Conservation (phyloP, 2,797 vertebrate genomes). For the Microcaecilia unicolor region DNA sequence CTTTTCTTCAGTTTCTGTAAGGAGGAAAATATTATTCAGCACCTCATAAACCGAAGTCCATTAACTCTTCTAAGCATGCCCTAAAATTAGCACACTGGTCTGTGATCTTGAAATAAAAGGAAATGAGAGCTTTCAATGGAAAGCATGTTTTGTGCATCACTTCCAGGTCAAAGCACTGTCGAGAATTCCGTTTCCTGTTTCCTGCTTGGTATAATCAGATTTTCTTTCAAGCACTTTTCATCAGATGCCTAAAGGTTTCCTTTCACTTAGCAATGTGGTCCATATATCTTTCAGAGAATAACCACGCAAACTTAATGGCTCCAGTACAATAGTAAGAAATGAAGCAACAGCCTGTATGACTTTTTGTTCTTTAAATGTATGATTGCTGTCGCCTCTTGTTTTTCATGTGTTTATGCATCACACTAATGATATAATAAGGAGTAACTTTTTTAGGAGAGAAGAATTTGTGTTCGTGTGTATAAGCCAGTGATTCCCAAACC, state of each 20-base stretch:
- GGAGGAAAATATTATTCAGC: constrained; percentile 18
- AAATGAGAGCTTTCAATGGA: background rate
- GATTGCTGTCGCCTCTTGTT: too few relatives aligned
- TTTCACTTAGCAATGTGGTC: too few relatives aligned
- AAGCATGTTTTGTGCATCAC: constrained; percentile 22
- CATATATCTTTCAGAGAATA: too few relatives aligned
- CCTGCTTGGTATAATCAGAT: constrained; percentile 7
- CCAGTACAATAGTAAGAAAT: too few relatives aligned
- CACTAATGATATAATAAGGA: too few relatives aligned
- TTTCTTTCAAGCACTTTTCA: constrained; percentile 2
- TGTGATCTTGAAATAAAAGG: constrained; percentile 10
- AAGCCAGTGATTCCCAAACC: too few relatives aligned
- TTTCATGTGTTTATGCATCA: too few relatives aligned
- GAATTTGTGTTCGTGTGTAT: too few relatives aligned
- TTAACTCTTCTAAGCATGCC: constrained; percentile 11
- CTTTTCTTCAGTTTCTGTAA: background rate
- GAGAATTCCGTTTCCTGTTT: constrained; percentile 30
- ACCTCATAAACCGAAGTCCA: background rate
- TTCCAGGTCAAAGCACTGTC: constrained; percentile 19
- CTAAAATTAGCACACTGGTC: constrained; percentile 4
- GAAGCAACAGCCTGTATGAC: too few relatives aligned
- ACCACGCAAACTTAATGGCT: too few relatives aligned
- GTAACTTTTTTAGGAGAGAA: too few relatives aligned
- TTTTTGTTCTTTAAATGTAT: too few relatives aligned
- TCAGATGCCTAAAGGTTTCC: background rate